Base-by-base conservation (phyloP, 1,140 invertebrate genomes). In the Physella acuta region DNA sequence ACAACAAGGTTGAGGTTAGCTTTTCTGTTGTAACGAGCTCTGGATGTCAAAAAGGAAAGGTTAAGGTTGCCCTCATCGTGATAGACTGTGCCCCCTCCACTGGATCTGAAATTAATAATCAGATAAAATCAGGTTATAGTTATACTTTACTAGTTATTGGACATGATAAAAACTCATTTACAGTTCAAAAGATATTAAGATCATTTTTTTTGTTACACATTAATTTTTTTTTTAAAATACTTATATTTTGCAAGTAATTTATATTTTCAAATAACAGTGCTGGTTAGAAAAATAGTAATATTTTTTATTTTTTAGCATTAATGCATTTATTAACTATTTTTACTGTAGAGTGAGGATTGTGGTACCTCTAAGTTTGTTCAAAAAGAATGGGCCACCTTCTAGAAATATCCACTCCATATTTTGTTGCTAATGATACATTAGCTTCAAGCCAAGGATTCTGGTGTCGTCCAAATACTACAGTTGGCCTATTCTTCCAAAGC, bases 361-460 rank as follows among this genome's bases (percentile, higher is more conserved):
- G n/a, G n/a, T n/a, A n/a, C n/a, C n/a, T n/a, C n/a, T n/a, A n/a
- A n/a, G n/a, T n/a, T n/a, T n/a, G n/a, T n/a, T n/a, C 8, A 8
- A 33, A 30, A 60, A 14, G 26, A 60, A 20, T 39, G 36, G 36
- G 16, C n/a, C 94, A 93, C 26, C 96, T 88, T 61, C 97, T 88
- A 0, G 91, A 96, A 24, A 98, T 75, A 1, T 88, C 82, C 55
- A 96, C 89, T 24, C 88, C 89, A 30, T 88, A 84, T 37, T 89
- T 87, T 3, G 20, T 59, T 5, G 80, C 73, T 67, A 73, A 73
- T 5, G 72, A 63, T 0, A 94, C 82, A 81, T 97, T 93, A 1
- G 92, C 90, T 85, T 99, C 97, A 26, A 91, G 81, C 92, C 95
- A 99, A 1, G 95, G 94, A 86, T 99, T 99, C 84, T 99, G 97